phyloP scores from a whole-genome alignment of 2,797 vertebrate genomes.

The Rhinophrynus dorsalis region DNA sequence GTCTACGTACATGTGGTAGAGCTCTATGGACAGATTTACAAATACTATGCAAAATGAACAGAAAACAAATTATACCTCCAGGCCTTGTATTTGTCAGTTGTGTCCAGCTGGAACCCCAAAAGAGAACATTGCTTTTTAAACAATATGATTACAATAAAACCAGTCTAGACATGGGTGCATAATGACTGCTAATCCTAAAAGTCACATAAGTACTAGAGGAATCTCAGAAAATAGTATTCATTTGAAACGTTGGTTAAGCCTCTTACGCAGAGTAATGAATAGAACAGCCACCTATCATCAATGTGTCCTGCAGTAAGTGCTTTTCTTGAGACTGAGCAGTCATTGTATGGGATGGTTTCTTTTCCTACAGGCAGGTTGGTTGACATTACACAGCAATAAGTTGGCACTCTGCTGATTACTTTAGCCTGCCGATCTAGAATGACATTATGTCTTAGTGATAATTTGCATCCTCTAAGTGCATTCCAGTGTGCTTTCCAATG shows the following conservation, averaged over 20 bases:
- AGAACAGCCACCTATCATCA: neutral
- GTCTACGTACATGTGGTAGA: no score
- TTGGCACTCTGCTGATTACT: neutral
- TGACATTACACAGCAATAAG: constrained; percentile 3
- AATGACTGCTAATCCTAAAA: constrained; percentile 23
- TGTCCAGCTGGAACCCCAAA: no score
- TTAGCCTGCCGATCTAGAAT: neutral
- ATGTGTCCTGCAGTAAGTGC: neutral
- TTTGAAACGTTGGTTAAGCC: neutral
- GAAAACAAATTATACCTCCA: no score
- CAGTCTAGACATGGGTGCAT: no score
- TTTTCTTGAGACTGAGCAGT: neutral
- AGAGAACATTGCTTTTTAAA: no score
- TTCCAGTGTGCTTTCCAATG: neutral
- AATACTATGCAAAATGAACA: no score
- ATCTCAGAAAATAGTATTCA: neutral
- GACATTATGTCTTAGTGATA: neutral
- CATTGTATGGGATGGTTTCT: constrained; percentile 3
- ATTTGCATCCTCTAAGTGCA: constrained; percentile 17
- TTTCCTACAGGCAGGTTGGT: neutral
- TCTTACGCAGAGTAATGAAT: constrained; percentile 4
- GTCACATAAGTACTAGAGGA: neutral
- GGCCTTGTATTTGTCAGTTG: no score
- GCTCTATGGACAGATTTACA: no score
- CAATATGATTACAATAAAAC: no score